Conservation (phyloP, 1,140 invertebrate genomes). For the Galleria mellonella region DNA sequence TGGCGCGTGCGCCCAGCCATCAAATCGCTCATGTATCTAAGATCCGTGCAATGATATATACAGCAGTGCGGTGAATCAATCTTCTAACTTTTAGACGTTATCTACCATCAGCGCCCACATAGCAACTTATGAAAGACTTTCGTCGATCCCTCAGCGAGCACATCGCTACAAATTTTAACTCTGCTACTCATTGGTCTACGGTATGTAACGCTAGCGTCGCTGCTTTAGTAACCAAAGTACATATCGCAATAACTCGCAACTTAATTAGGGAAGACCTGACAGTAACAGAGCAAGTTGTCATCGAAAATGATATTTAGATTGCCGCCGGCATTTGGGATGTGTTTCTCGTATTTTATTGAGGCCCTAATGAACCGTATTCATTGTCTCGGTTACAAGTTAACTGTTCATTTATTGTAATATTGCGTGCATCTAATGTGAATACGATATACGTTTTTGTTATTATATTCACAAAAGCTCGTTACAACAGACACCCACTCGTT, state of each 20-base stretch:
- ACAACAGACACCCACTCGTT: constrained; percentile 48
- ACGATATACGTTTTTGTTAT: constrained; percentile 34
- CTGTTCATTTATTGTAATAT: constrained; percentile 40
- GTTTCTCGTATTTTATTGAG: constrained; percentile 35
- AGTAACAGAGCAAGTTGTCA: constrained; percentile 25
- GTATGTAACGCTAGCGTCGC: constrained; percentile 18
- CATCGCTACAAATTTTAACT: constrained; percentile 5
- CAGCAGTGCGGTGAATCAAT: constrained; percentile 52
- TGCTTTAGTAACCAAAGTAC: no score
- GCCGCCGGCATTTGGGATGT: constrained; percentile 23
- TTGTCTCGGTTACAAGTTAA: constrained; percentile 46
- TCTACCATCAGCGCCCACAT: constrained; percentile 43
- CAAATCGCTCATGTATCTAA: constrained; percentile 42
- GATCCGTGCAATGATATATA: constrained; percentile 43
- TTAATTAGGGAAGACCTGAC: constrained; percentile 45
- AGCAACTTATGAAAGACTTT: constrained; percentile 20
- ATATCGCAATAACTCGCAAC: constrained; percentile 37
- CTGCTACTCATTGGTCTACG: background rate
- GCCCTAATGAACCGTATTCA: constrained; percentile 47
- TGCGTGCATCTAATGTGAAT: constrained; percentile 16
- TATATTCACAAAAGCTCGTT: constrained; percentile 57
- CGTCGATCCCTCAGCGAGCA: constrained; percentile 20
- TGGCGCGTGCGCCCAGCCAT: constrained; percentile 32
- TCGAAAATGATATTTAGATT: constrained; percentile 32
- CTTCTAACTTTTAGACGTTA: constrained; percentile 42